Conservation (phyloP, 2,113 vertebrate genomes). For the Rhodinocichla rosea region DNA sequence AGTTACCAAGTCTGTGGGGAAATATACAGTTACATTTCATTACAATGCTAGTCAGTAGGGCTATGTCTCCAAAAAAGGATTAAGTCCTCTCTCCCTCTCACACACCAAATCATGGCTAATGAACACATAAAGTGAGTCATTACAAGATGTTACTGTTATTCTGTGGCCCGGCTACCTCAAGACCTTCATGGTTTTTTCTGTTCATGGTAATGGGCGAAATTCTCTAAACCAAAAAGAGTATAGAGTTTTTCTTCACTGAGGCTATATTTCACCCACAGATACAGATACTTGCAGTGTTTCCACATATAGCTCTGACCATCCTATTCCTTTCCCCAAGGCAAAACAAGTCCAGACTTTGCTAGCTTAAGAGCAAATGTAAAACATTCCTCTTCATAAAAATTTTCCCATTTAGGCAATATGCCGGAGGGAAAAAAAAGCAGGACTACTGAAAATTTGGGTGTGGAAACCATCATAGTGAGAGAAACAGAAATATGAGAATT, state of each 20-base stretch:
- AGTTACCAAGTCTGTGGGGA: neutral
- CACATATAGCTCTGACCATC: neutral
- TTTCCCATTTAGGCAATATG: neutral
- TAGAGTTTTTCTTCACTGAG: neutral
- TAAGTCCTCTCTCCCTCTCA: neutral
- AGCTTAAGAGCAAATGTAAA: neutral
- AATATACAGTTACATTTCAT: conserved; percentile 33
- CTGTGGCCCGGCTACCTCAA: neutral
- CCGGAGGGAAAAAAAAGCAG: accelerated
- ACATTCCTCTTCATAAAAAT: neutral
- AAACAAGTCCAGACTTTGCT: neutral
- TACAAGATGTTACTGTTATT: neutral
- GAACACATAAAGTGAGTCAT: neutral
- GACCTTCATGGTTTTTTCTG: neutral
- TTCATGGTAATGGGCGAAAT: neutral
- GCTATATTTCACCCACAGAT: neutral
- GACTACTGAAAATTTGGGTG: neutral
- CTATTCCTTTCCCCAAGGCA: neutral
- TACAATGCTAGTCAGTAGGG: neutral
- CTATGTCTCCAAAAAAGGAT: neutral
- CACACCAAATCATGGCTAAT: neutral
- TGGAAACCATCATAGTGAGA: neutral
- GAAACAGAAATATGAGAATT: neutral
- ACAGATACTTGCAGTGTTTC: neutral
- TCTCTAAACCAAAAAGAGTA: neutral